Percentiles rank a stretch among this genome's conserved stretches.
These are phyloP conservation scores for Brenthis hecate DNA, from an alignment of 2,888 invertebrate genomes.

Conservation along the genomic window DNA sequence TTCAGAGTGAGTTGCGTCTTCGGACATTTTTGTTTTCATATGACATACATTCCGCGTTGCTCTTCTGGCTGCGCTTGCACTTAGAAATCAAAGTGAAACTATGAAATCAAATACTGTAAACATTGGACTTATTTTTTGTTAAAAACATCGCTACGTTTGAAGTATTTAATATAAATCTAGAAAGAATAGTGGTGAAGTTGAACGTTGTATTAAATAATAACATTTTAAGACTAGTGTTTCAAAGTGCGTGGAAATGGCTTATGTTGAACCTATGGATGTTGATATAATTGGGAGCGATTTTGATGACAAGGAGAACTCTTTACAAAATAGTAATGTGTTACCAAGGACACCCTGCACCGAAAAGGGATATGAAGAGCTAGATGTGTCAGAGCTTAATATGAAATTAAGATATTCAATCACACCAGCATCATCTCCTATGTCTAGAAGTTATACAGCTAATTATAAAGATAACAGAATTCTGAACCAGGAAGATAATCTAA, in stretches of 20 bases:
- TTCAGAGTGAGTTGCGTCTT: conserved; percentile 73
- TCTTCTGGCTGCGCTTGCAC: conserved; percentile 49
- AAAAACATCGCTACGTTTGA: conserved; percentile 50
- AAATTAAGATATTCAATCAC: conserved; percentile 72
- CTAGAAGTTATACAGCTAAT: conserved; percentile 64
- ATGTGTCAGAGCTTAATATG: conserved; percentile 74
- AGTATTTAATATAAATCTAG: conserved; percentile 37
- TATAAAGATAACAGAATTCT: conserved; percentile 53
- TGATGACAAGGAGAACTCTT: conserved; percentile 74
- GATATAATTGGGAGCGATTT: conserved; percentile 66
- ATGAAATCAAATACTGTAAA: conserved; percentile 69
- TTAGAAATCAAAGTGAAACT: conserved; percentile 77
- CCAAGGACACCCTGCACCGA: conserved; percentile 61
- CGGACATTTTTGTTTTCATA: conserved; percentile 77
- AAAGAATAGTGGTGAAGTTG: conserved; percentile 20
- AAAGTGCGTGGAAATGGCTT: conserved; percentile 59
- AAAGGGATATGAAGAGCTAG: conserved; percentile 73
- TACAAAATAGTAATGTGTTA: conserved; percentile 65
- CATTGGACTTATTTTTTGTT: conserved; percentile 66
- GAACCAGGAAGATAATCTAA: conserved; percentile 52
- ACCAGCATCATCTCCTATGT: conserved; percentile 72
- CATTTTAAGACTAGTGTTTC: conserved; percentile 33
- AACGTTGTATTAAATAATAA: conserved; percentile 12
- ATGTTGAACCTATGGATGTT: conserved; percentile 72
- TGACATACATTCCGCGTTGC: conserved; percentile 72